Percentiles rank a stretch among this genome's conserved stretches.
phyloP scores from a whole-genome alignment of 2,888 invertebrate species.

The Aspidiotus destructor region DNA sequence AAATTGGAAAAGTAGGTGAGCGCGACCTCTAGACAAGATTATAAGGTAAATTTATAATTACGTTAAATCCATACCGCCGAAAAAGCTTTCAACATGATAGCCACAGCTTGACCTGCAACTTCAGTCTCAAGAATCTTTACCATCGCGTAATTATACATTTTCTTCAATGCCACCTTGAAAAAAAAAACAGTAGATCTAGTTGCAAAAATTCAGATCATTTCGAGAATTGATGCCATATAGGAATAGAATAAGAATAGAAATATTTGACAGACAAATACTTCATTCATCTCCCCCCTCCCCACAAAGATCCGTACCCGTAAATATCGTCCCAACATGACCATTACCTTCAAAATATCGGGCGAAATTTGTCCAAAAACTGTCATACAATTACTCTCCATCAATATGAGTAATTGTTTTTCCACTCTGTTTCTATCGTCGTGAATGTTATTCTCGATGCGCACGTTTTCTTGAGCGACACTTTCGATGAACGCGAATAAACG shows the following conservation, averaged over 20 bases:
- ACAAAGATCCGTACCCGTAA: too few relatives aligned
- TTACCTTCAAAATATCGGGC: constrained; percentile 27
- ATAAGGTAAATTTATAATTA: constrained; percentile 39
- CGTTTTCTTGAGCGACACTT: constrained; percentile 58
- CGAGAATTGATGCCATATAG: too few relatives aligned
- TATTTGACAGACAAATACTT: too few relatives aligned
- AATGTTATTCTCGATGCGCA: constrained; percentile 49
- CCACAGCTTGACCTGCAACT: constrained; percentile 71
- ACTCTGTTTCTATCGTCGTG: constrained; percentile 18
- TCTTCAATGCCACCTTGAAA: constrained; percentile 55
- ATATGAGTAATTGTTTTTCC: constrained; percentile 13
- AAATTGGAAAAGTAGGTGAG: constrained; percentile 43
- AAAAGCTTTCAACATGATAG: constrained; percentile 53
- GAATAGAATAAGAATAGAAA: too few relatives aligned
- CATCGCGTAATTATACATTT: constrained; percentile 62
- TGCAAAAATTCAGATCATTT: too few relatives aligned
- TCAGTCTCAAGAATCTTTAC: constrained; percentile 70
- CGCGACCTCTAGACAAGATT: not conserved
- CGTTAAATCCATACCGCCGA: constrained; percentile 39
- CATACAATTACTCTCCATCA: constrained; percentile 12
- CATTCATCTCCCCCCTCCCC: too few relatives aligned
- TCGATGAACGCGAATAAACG: constrained; percentile 62
- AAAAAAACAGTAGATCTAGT: not conserved
- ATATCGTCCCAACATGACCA: too few relatives aligned
- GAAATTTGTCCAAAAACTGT: constrained; percentile 24